These are phyloP conservation scores for Somateria mollissima DNA, from an alignment of 2,797 vertebrate species.

Conservation along the genomic window DNA sequence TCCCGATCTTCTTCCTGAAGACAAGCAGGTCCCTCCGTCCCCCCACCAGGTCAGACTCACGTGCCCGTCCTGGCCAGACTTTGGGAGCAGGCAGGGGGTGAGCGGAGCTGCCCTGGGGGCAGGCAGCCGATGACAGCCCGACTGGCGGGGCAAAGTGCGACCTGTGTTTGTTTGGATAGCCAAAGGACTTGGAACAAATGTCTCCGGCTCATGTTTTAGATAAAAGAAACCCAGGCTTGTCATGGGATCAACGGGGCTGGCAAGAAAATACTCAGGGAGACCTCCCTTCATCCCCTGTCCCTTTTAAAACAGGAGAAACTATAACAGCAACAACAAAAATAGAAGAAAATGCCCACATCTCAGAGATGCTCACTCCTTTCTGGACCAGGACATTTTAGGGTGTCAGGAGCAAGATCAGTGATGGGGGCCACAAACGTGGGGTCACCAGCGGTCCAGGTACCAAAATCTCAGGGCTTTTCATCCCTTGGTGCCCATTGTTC, in stretches of 20 bases:
- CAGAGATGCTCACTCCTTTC: neutral
- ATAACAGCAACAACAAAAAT: neutral
- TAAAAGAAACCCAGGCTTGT: slow-evolving; percentile 50
- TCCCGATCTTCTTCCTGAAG: neutral
- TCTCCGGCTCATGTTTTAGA: slow-evolving; percentile 36
- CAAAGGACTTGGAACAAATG: slow-evolving; percentile 65
- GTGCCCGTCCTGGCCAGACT: neutral
- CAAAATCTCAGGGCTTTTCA: neutral
- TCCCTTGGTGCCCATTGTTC: neutral
- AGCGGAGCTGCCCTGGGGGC: rapidly evolving
- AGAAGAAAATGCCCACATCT: neutral
- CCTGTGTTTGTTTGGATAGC: slow-evolving; percentile 67
- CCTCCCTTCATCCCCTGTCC: neutral
- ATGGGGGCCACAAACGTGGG: neutral
- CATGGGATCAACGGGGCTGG: neutral
- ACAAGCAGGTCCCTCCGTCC: neutral
- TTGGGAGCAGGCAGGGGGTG: neutral
- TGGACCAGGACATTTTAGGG: rapidly evolving
- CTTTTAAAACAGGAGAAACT: neutral
- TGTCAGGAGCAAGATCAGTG: neutral
- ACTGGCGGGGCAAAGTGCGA: neutral
- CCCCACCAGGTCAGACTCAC: rapidly evolving
- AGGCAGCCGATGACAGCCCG: slow-evolving; percentile 41
- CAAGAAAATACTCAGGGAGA: slow-evolving; percentile 24
- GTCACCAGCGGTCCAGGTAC: neutral